These are phyloP conservation scores for Pelosia muscerda DNA, from an alignment of 2,888 invertebrate genomes.

Conservation along the genomic window DNA sequence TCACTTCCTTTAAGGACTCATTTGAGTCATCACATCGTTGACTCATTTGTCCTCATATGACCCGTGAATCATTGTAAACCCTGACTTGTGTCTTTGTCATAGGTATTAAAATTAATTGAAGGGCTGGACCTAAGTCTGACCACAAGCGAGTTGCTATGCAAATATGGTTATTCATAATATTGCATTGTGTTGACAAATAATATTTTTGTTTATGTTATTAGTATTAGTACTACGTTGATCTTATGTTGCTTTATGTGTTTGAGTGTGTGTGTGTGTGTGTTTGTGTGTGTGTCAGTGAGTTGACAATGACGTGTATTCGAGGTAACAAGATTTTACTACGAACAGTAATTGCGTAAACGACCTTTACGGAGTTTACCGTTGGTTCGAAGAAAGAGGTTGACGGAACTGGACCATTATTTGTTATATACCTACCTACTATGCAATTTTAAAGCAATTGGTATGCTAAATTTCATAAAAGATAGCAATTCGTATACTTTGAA, in stretches of 20 bases:
- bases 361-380: neutral
- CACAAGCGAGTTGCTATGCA: neutral
- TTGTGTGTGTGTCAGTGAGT: neutral
- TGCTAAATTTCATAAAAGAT: too few relatives aligned
- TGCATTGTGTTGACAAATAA: conserved; percentile 13
- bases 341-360: conserved; percentile 4
- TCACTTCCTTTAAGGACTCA: conserved; percentile 53
- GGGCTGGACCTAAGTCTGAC: conserved; percentile 17
- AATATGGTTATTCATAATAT: conserved; percentile 3
- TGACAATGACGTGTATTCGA: conserved; percentile 1
- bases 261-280: neutral
- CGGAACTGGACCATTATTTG: neutral
- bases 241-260: neutral
- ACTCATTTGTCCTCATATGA: conserved; percentile 49
- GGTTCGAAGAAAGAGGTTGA: neutral
- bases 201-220: neutral
- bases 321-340: conserved; percentile 4
- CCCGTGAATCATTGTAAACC: conserved; percentile 54
- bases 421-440: neutral
- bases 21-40: conserved; percentile 62
- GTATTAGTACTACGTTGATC: neutral
- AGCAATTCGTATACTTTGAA: too few relatives aligned
- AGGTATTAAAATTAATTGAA: conserved; percentile 36
- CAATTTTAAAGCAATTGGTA: too few relatives aligned
- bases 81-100: conserved; percentile 42